Conservation (phyloP, 1,140 invertebrate genomes). For the Agraylea sexmaculata region DNA sequence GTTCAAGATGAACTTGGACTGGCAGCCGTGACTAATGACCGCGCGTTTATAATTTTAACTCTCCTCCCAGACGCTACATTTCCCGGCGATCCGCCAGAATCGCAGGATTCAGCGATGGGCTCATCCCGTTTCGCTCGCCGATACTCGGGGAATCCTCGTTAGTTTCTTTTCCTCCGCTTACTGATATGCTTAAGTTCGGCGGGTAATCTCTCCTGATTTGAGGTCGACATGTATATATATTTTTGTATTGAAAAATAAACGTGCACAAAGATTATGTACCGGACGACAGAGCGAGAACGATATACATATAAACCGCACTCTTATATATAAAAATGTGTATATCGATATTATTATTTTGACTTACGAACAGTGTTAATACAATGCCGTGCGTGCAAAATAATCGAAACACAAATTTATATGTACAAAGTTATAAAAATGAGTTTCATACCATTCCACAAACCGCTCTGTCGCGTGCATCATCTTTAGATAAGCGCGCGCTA, state of each 20-base stretch:
- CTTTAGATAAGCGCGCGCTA: too few relatives aligned
- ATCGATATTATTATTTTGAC: too few relatives aligned
- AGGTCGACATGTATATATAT: constrained; percentile 39
- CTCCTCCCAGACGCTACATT: constrained; percentile 56
- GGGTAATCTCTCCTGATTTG: constrained; percentile 60
- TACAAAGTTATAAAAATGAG: too few relatives aligned
- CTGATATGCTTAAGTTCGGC: constrained; percentile 80
- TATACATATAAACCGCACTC: too few relatives aligned
- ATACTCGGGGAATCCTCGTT: constrained; percentile 79
- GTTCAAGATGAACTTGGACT: constrained; percentile 57
- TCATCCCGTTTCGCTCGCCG: constrained; percentile 73
- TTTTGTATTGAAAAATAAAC: constrained; percentile 6
- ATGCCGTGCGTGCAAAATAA: too few relatives aligned
- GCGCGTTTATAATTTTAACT: constrained; percentile 21
- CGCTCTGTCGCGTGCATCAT: too few relatives aligned
- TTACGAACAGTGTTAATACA: too few relatives aligned
- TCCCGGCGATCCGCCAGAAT: constrained; percentile 37
- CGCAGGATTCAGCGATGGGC: constrained; percentile 48
- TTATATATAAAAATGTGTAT: too few relatives aligned
- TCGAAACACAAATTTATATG: too few relatives aligned
- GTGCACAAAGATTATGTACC: background rate
- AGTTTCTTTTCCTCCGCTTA: constrained; percentile 89
- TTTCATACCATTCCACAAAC: too few relatives aligned
- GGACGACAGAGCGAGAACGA: background rate
- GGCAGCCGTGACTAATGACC: constrained; percentile 22